Percentiles rank a stretch among this genome's conserved stretches.
Evolutionary conservation across 1,140 invertebrate species (phyloP).

Genomic region (Triops cancriformis): DNA sequence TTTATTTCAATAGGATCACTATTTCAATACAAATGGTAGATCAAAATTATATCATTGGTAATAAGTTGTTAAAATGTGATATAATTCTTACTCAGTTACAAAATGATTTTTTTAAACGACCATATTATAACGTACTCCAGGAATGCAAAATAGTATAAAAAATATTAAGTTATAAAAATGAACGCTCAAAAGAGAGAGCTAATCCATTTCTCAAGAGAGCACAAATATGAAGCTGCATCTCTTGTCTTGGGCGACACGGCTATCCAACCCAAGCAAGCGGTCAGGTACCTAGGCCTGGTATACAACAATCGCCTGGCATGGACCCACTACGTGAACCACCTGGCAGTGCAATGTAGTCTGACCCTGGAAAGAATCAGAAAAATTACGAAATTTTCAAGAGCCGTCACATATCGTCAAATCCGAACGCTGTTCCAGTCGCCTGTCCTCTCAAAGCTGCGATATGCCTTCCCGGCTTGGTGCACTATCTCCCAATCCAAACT

Average conservation of each 20-base stretch:
- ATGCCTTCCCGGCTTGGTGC: constrained; percentile 14
- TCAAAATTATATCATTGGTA: too few species aligned
- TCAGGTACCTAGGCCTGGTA: neutral
- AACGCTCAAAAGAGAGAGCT: too few species aligned
- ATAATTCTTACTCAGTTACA: too few species aligned
- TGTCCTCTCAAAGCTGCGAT: neutral
- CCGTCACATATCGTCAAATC: neutral
- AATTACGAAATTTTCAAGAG: neutral
- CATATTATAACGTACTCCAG: too few species aligned
- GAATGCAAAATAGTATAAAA: too few species aligned
- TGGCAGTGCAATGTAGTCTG: neutral
- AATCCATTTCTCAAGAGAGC: too few species aligned
- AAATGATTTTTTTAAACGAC: too few species aligned
- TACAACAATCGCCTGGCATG: too few species aligned
- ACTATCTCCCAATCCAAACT: neutral
- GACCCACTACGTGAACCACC: neutral
- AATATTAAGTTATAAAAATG: too few species aligned
- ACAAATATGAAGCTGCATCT: neutral
- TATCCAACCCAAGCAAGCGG: neutral
- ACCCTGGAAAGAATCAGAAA: neutral
- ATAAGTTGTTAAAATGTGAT: too few species aligned
- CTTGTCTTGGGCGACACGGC: neutral
- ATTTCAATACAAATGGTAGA: too few species aligned
- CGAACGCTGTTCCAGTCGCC: neutral
- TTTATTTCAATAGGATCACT: too few species aligned